Base-by-base conservation (phyloP, 1,140 invertebrate genomes). In the Varroa destructor region DNA sequence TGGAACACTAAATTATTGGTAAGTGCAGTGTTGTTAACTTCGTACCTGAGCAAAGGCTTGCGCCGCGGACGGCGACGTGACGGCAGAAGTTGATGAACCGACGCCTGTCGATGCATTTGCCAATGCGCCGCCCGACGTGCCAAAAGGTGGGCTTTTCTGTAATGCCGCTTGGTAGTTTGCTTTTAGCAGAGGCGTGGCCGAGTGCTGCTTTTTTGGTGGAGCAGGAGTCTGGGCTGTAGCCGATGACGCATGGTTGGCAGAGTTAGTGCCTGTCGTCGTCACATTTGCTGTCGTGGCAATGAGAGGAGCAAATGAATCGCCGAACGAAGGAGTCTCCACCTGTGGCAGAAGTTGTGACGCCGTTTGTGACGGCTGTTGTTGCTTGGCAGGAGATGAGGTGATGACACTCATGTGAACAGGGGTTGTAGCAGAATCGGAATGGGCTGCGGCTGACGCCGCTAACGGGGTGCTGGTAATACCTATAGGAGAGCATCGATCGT, bases 151-250 rank as follows among this genome's bases (percentile, higher is more conserved):
- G 40, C 61, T 67, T 40, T 67, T 67, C 8, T 67, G 61, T 8
- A 67, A 40, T 4, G 61, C 61, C 40, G 61, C 61, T 8, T 67
- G 61, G 37, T 67, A 67, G 37, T 67, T 67, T 1, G 61, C 61
- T 40, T 67, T 67, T 1, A 67, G 61, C 37, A 67, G 46, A 67
- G 61, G 61, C 14, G 61, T 67, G 40, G 61, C 61, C 61, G 61
- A 67, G 40, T 67, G 61, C 46, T 67, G 40, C 36, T 67, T 67
- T 5, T 46, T 67, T 46, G 61, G 14, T 14, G 61, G 10, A 4
- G 57, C 36, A 14, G 61, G 61, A 12, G 61, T 25, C 8, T 40
- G 12, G 61, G 2, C 46, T 12, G 12, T 67, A 1, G 40, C 8
- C 4, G 46, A 51, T 8, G 46, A 51, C 3, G 46, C 46, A 5